Base-by-base conservation (phyloP, 2,113 vertebrate species). In the Tapirus terrestris region DNA sequence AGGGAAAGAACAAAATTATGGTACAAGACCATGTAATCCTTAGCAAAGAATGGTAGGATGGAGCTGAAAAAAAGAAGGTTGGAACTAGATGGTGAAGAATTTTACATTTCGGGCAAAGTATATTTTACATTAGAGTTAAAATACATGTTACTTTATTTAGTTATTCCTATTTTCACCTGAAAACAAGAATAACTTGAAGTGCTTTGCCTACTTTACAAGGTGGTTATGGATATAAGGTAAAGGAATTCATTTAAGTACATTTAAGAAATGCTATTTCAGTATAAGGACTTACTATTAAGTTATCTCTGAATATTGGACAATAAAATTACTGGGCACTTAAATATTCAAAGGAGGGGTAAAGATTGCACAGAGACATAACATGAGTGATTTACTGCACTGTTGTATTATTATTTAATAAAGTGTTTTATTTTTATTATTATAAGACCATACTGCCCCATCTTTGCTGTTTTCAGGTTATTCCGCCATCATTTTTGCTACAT, bases 41-140 rank as follows among this genome's bases (percentile, higher is more conserved):
- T 72, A 20, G 33, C 23, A 67, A 90, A 81, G 8, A 33, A 31
- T 43, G 25, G 17, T 27, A 1, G 4, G 85, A 92, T 60, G 36
- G 63, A 48, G 17, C 16, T 72, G 6, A 20, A 60, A 53, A 61
- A 83, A 51, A 29, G 3, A 79, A 89, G 63, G 2, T 36, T 85
- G 20, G 12, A 67, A 68, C 0, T 39, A 39, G 4, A 36, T 56
- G 2, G 25, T n/a, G 10, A 77, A 18, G 8, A 86, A 89, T 77
- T 45, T 72, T 68, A 8, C 25, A 56, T 85, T 82, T 65, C 6
- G 60, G 2, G 5, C 45, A 61, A 53, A 76, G 14, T 61, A 65
- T n/a, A 39, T 25, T 73, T 56, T 43, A 90, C 53, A 68, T 82
- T 95, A 23, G 14, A 93, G 20, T 96, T 80, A 68, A 76, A 93